Conservation (phyloP, 2,113 vertebrate species). For the Coptodon bakossiorum region DNA sequence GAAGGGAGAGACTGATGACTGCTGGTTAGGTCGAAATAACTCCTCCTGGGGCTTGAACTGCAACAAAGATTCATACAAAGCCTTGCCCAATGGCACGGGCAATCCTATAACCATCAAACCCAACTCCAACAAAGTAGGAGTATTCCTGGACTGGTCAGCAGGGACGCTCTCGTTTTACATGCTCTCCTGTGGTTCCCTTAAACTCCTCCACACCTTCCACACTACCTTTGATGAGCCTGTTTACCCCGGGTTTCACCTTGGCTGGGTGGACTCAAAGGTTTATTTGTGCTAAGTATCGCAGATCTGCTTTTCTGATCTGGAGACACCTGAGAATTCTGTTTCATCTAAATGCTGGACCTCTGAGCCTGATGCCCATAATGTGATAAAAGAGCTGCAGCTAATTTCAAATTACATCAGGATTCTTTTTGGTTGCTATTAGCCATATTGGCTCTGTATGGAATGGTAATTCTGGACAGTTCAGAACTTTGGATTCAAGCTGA, state of each 20-base stretch:
- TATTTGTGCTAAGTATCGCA: background rate
- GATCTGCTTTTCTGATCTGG: background rate
- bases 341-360: background rate
- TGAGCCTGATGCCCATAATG: background rate
- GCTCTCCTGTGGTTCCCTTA: background rate
- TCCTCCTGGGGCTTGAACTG: slow-evolving; percentile 54
- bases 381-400: background rate
- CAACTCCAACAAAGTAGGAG: slow-evolving; percentile 30
- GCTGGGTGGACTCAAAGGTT: slow-evolving; percentile 37
- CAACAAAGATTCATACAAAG: slow-evolving; percentile 6
- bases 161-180: slow-evolving; percentile 46
- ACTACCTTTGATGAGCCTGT: slow-evolving; percentile 44
- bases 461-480: background rate
- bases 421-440: background rate
- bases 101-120: background rate
- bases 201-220: slow-evolving; percentile 36
- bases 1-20: slow-evolving; percentile 34
- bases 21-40: slow-evolving; percentile 47
- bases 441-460: background rate
- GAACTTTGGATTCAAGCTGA: background rate
- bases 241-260: slow-evolving; percentile 39
- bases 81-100: background rate
- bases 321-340: background rate
- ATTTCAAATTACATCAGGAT: background rate
- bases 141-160: slow-evolving; percentile 43